These are phyloP conservation scores for Formica exsecta DNA, from an alignment of 1,140 invertebrate genomes.

Conservation along the genomic window DNA sequence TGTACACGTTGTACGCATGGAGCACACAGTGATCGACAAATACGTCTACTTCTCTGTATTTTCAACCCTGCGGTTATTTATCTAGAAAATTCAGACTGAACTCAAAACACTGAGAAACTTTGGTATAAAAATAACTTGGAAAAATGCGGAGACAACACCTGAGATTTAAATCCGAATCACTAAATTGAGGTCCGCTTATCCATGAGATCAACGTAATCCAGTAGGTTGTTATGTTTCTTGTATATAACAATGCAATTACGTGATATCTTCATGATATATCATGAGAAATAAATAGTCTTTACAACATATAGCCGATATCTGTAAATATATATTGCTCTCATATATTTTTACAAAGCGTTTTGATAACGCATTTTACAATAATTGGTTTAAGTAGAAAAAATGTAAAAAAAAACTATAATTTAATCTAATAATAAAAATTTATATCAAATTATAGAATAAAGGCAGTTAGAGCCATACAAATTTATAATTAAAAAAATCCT, in stretches of 20 bases:
- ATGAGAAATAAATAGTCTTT: not conserved
- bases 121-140: slow-evolving; percentile 21
- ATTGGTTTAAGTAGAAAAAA: not conserved
- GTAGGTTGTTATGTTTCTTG: slow-evolving; percentile 18
- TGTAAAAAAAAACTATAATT: not conserved
- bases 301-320: not conserved
- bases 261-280: slow-evolving; percentile 25
- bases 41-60: slow-evolving; percentile 4
- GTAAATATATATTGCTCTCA: not conserved
- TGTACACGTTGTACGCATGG: not conserved
- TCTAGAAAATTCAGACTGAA: slow-evolving; percentile 34
- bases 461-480: no score
- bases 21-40: slow-evolving; percentile 26
- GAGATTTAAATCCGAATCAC: slow-evolving; percentile 32
- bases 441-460: not conserved
- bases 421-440: not conserved
- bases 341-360: not conserved
- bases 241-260: slow-evolving; percentile 19
- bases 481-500: not conserved
- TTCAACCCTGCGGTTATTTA: slow-evolving; percentile 22
- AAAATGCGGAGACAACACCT: slow-evolving; percentile 32
- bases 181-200: slow-evolving; percentile 36
- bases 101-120: slow-evolving; percentile 16
- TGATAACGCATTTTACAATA: not conserved
- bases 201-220: slow-evolving; percentile 22